Evolutionary conservation across 2,888 invertebrate genomes (phyloP).

Genomic region (Deilephila porcellus): DNA sequence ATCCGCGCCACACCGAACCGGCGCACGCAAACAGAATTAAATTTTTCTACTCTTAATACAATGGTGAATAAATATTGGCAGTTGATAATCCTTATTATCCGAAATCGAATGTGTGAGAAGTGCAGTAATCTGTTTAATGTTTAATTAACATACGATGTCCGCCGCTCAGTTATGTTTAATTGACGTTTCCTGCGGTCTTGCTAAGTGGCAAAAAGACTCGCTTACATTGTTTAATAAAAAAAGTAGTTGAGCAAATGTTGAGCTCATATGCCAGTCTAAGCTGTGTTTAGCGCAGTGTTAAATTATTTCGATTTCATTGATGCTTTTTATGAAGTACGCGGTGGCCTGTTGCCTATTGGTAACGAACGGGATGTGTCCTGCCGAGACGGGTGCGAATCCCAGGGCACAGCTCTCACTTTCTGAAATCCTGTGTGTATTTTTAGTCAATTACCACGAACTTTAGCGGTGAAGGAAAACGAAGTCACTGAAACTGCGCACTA

Average conservation of each 20-base stretch:
- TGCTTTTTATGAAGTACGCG: no score
- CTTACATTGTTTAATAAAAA: neutral
- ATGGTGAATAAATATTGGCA: conserved; percentile 80
- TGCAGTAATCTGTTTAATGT: conserved; percentile 37
- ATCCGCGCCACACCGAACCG: conserved; percentile 74
- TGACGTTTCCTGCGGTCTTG: conserved; percentile 1
- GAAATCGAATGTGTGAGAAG: conserved; percentile 59
- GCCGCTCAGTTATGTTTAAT: neutral
- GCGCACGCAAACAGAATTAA: conserved; percentile 82
- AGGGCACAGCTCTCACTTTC: no score
- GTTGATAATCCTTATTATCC: conserved; percentile 79
- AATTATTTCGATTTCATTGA: no score
- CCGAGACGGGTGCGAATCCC: no score
- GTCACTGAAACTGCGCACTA: no score
- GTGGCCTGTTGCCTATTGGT: no score
- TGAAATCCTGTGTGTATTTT: no score
- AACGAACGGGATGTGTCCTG: no score
- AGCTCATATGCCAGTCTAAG: no score
- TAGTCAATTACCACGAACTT: no score
- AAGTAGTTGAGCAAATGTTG: neutral
- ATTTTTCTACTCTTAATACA: conserved; percentile 81
- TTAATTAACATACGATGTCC: conserved; percentile 24
- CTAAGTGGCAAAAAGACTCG: neutral
- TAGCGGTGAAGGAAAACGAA: no score
- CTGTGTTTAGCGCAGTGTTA: no score